These are phyloP conservation scores for Zophobas atratus DNA, from an alignment of 1,140 invertebrate genomes.

Conservation along the genomic window DNA sequence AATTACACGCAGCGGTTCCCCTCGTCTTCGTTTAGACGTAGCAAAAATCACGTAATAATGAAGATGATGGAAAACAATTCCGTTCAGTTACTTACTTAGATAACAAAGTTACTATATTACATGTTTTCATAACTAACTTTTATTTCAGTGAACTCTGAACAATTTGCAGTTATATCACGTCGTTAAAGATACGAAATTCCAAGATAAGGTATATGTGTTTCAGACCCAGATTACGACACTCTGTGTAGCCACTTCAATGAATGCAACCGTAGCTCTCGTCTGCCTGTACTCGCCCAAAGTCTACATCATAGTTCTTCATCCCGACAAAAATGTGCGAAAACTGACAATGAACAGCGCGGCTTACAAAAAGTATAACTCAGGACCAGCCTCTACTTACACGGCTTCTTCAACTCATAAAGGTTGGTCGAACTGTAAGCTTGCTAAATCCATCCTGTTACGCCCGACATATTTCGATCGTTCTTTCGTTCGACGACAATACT, in stretches of 20 bases:
- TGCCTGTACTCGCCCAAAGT: conserved; percentile 84
- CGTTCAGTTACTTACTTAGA: no score
- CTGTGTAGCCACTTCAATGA: conserved; percentile 81
- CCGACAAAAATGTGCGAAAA: conserved; percentile 75
- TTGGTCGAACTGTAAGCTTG: conserved; percentile 33
- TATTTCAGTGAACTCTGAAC: no score
- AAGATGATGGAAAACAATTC: no score
- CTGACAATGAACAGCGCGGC: conserved; percentile 69
- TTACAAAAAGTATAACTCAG: conserved; percentile 66
- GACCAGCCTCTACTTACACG: conserved; percentile 57
- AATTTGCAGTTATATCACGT: not conserved
- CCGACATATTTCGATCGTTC: conserved; percentile 22
- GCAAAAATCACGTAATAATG: no score
- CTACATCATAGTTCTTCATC: conserved; percentile 81
- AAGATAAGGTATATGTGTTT: conserved; percentile 55
- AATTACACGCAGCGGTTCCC: no score
- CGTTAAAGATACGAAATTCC: not conserved
- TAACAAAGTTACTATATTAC: no score
- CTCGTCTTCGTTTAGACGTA: no score
- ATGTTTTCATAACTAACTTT: no score
- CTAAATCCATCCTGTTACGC: conserved; percentile 34
- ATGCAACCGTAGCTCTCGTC: conserved; percentile 79
- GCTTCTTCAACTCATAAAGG: conserved; percentile 56
- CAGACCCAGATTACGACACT: conserved; percentile 82
- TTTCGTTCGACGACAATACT: conserved; percentile 7